Evolutionary conservation across 2,888 invertebrate species (phyloP).

Genomic region (Caenorhabditis afra): DNA sequence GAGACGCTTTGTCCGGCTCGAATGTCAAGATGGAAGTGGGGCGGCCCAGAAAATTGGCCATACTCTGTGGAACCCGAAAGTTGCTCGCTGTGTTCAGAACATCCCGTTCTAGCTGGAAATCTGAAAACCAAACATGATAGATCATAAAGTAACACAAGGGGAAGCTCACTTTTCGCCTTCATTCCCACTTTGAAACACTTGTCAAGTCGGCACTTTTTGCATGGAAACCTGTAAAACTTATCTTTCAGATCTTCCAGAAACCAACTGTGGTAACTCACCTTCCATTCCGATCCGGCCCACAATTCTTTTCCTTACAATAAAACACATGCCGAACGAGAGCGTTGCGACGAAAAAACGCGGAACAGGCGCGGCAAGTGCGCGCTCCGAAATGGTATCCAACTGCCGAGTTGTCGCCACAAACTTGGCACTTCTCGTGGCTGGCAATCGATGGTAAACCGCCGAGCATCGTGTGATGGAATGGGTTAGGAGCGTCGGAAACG

Average conservation of each 20-base stretch:
- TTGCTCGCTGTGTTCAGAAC: not conserved
- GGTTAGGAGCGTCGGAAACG: no score
- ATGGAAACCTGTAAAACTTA: not conserved
- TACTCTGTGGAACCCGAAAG: not conserved
- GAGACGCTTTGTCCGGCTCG: conserved; percentile 18
- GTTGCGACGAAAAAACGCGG: not conserved
- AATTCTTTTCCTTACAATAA: not conserved
- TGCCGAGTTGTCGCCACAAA: not conserved
- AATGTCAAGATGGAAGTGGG: conserved; percentile 19
- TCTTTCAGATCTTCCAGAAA: not conserved
- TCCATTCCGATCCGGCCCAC: not conserved
- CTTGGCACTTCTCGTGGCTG: not conserved
- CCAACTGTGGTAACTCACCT: not conserved
- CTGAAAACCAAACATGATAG: not conserved
- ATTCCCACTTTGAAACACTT: not conserved
- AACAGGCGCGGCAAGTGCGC: not conserved
- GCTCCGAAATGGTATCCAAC: not conserved
- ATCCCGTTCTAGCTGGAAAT: not conserved
- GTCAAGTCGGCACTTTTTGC: not conserved
- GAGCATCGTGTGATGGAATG: no score
- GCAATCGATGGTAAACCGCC: not conserved
- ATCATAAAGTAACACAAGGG: not conserved
- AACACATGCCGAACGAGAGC: not conserved
- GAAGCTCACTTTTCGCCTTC: not conserved
- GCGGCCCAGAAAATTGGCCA: conserved; percentile 19